Conservation (phyloP, 2,113 vertebrate genomes). For the Paracanthobrama guichenoti region DNA sequence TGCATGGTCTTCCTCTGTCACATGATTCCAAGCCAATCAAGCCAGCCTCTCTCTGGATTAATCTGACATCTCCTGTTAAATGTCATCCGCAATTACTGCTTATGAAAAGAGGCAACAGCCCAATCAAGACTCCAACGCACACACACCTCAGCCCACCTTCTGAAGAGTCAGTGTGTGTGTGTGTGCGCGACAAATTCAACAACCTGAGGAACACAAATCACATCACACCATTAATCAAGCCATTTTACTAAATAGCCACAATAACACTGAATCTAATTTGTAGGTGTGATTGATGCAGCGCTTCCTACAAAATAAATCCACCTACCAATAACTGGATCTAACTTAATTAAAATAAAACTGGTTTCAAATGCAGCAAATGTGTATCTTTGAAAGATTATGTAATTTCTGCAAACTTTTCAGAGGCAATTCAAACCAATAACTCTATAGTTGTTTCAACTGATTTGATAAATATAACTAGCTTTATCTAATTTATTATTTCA, state of each 20-base stretch:
- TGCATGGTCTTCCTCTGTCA: not conserved
- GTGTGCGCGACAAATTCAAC: not conserved
- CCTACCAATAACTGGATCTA: not conserved
- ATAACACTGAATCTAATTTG: constrained; percentile 9
- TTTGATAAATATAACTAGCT: not conserved
- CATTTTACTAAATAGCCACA: constrained; percentile 19
- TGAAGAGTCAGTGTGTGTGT: not conserved
- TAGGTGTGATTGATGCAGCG: not conserved
- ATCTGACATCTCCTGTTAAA: constrained; percentile 69
- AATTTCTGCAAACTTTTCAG: not conserved
- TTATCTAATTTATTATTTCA: not conserved
- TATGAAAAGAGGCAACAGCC: constrained; percentile 57
- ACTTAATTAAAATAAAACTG: not conserved
- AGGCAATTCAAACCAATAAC: not conserved
- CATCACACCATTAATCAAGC: constrained; percentile 10
- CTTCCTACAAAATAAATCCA: not conserved
- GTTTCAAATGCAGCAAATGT: not conserved
- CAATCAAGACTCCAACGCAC: constrained; percentile 54
- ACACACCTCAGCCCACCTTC: constrained; percentile 46
- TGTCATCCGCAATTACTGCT: constrained; percentile 67
- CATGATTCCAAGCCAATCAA: constrained; percentile 64
- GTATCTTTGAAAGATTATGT: not conserved
- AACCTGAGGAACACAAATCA: not conserved
- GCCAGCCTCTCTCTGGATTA: constrained; percentile 57
- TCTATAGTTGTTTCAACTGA: not conserved